These are phyloP conservation scores for Xanthia togata DNA, from an alignment of 2,888 invertebrate genomes.

Conservation along the genomic window DNA sequence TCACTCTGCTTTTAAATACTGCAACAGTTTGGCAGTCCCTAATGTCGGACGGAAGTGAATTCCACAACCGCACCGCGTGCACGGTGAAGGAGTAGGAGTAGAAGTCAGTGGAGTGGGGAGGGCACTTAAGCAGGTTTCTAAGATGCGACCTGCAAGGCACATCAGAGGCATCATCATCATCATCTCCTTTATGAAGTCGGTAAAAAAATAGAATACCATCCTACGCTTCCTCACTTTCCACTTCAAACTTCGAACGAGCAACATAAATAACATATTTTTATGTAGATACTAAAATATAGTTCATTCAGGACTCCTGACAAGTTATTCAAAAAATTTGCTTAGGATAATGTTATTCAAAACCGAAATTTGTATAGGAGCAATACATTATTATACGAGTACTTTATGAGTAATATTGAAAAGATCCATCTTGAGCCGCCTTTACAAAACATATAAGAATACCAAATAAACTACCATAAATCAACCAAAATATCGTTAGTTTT, in stretches of 20 bases:
- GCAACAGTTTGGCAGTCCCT: too few relatives aligned
- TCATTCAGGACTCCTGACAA: slow-evolving; percentile 13
- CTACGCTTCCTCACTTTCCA: neutral
- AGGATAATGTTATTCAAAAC: slow-evolving; percentile 41
- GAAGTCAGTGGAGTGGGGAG: too few relatives aligned
- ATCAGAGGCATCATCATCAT: too few relatives aligned
- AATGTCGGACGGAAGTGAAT: too few relatives aligned
- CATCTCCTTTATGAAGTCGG: too few relatives aligned
- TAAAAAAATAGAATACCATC: neutral
- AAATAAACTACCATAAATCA: neutral
- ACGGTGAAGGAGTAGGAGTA: too few relatives aligned
- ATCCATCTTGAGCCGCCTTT: slow-evolving; percentile 33
- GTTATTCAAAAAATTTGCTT: slow-evolving; percentile 45
- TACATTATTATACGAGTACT: slow-evolving; percentile 37
- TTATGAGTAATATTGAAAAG: slow-evolving; percentile 40
- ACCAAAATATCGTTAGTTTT: neutral
- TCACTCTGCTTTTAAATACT: too few relatives aligned
- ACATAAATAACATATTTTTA: slow-evolving; percentile 24
- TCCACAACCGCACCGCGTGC: too few relatives aligned
- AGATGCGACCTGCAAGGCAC: too few relatives aligned
- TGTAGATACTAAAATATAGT: slow-evolving; percentile 12
- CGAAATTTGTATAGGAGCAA: slow-evolving; percentile 23
- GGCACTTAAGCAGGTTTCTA: too few relatives aligned
- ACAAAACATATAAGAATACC: slow-evolving; percentile 1
- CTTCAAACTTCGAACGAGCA: neutral